Evolutionary conservation across 2,888 invertebrate genomes (phyloP), one percentile per base, ranked within the genome.

Genomic region (Anthophora plumipes): DNA sequence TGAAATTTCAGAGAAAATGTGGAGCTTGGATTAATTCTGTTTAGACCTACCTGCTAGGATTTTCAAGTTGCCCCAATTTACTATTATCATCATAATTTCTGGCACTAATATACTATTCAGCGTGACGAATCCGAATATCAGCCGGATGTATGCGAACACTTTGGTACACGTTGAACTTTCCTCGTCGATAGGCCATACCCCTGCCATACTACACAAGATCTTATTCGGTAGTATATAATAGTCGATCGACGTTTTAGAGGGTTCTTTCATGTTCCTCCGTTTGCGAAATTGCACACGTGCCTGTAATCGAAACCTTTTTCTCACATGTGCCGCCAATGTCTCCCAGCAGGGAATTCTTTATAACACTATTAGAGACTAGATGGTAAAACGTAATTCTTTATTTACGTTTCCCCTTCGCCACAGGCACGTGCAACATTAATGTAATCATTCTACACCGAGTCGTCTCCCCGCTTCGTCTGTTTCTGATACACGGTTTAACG

Each of bases 191-290:
- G 88, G 83, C 83, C 82, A 82, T 52, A 88, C 61, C 0, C 88
- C 86, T 48, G 80, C 20, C 6, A 83, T 43, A 17, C 68, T 60
- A 41, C 83, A 85, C 1, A 86, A 39, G 31, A 84, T 73, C 39
- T 69, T 82, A n/a, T 85, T 89, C 20, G 82, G 83, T 39, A 82
- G 73, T 57, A 88, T 69, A 37, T 80, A 84, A 60, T 79, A 66
- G 57, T 88, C 80, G 46, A 86, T 85, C 25, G 78, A 72, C 14
- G 66, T 61, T 39, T 54, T 59, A 3, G 57, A 4, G 3, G 14
- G 6, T 55, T 52, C 22, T 52, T 57, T 39, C 78, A 78, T 78
- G 43, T 57, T 63, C 37, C 61, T 39, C 20, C 20, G 31, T 52
- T 17, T 22, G 14, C 25, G 52, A 52, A 70, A 31, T 39, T 39